phyloP scores from a whole-genome alignment of 2,113 vertebrate genomes.

The Laticauda laticaudata region DNA sequence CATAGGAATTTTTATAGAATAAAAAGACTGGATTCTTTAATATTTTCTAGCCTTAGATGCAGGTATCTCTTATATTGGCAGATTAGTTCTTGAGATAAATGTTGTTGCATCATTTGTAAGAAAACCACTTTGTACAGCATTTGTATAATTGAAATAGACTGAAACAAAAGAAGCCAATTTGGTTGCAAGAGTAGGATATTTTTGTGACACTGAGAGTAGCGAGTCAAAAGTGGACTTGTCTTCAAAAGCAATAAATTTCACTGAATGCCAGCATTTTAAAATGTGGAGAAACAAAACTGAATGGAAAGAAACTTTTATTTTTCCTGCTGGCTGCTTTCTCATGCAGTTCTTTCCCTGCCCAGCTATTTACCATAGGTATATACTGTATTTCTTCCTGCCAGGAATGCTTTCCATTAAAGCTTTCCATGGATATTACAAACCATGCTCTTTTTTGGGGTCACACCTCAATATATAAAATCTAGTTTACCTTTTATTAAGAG shows the following conservation, averaged over 20 bases:
- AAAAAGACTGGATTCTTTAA: neutral
- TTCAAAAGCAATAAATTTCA: too few relatives aligned
- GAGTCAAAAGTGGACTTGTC: neutral
- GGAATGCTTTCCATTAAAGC: neutral
- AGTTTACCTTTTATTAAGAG: neutral
- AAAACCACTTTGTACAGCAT: neutral
- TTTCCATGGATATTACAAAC: neutral
- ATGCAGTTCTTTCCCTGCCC: neutral
- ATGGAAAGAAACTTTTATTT: neutral
- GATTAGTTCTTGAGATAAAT: neutral
- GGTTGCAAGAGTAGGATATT: neutral
- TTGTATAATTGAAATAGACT: neutral
- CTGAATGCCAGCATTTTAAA: neutral
- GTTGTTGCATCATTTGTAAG: neutral
- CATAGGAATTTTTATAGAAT: neutral
- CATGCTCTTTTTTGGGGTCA: neutral
- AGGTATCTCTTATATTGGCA: neutral
- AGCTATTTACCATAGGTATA: neutral
- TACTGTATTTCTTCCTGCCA: neutral
- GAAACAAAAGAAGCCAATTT: neutral
- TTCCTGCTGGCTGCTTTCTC: neutral
- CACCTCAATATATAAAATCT: neutral
- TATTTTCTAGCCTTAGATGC: neutral
- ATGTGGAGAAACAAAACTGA: neutral
- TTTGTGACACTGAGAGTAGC: neutral